Evolutionary conservation across 2,113 vertebrate genomes (phyloP).

Genomic region (Bujurquina vittata): DNA sequence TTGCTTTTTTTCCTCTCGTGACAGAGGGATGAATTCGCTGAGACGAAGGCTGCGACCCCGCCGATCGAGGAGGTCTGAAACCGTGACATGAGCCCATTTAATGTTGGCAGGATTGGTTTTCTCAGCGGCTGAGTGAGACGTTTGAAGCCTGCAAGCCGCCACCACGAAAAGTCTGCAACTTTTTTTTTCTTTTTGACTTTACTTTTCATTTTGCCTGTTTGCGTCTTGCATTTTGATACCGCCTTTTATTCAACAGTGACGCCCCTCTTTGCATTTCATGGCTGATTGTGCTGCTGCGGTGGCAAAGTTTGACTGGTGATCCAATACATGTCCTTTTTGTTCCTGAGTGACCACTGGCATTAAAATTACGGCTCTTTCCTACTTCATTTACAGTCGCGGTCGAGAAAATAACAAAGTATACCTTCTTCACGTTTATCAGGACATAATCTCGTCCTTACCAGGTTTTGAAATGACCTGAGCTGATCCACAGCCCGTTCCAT

Average conservation of each 20-base stretch:
- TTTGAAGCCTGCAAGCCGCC: not conserved
- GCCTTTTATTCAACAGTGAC: not conserved
- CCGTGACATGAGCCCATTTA: conserved; percentile 19
- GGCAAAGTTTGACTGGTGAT: no score
- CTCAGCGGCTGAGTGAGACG: conserved; percentile 7
- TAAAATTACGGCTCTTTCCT: no score
- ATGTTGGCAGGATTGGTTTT: conserved; percentile 10
- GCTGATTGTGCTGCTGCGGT: no score
- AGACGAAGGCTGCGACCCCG: conserved; percentile 10
- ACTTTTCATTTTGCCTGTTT: not conserved
- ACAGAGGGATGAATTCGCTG: conserved; percentile 3
- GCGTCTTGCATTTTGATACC: not conserved
- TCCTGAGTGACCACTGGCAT: no score
- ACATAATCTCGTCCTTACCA: no score
- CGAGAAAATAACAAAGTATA: no score
- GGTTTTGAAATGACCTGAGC: no score
- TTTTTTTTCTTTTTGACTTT: not conserved
- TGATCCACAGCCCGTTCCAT: no score
- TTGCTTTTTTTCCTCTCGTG: conserved; percentile 30
- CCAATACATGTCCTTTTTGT: no score
- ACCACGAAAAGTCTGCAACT: not conserved
- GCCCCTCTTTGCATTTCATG: not conserved
- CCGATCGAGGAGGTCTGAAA: not conserved
- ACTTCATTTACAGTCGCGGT: no score
- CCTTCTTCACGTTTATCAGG: no score